Base-by-base conservation (phyloP, 2,888 invertebrate species). In the Agrochola lota region DNA sequence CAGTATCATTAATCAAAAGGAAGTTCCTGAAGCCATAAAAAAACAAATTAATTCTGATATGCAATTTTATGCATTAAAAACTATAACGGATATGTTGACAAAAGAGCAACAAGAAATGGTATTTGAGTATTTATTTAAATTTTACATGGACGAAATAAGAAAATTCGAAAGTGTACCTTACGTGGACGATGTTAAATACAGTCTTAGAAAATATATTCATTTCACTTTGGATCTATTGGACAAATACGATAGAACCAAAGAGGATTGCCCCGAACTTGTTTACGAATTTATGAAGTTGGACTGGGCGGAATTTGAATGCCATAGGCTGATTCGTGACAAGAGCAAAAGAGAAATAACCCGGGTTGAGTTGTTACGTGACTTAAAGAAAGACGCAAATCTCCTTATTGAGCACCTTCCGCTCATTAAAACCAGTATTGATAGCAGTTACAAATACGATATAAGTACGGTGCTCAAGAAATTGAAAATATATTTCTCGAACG, bases 401-500 rank as follows among this genome's bases (percentile, higher is more conserved):
- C 35, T 78, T 0, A 46, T 86, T 57, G 71, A 81, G 11, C 71
- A 77, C 5, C 76, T 87, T 43, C 87, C 84, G 17, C 26, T 35
- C 0, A 12, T 87, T 5, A 67, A 80, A 71, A n/a, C 20, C 15
- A 52, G 17, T 68, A 85, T 77, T 35, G 73, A 60, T 52, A 80
- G 15, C 46, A 30, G 0, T 6, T 46, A 49, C 79, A 60, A 3
- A 17, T 78, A 88, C 55, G 84, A 84, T 59, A 74, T 93, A 0
- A 91, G 88, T 57, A 78, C 60, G 6, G 83, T 95, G 3, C 77
- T 94, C 23, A 91, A 86, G 67, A 94, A 93, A 85, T 71, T 95
- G 8, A 92, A 87, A 88, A 87, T 92, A 69, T 95, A 94, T 81
- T 95, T 94, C 84, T 74, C 88, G 15, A 79, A 91, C 71, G 94